These are phyloP conservation scores for Nettapus auritus DNA, from an alignment of 2,113 vertebrate species.

Conservation along the genomic window DNA sequence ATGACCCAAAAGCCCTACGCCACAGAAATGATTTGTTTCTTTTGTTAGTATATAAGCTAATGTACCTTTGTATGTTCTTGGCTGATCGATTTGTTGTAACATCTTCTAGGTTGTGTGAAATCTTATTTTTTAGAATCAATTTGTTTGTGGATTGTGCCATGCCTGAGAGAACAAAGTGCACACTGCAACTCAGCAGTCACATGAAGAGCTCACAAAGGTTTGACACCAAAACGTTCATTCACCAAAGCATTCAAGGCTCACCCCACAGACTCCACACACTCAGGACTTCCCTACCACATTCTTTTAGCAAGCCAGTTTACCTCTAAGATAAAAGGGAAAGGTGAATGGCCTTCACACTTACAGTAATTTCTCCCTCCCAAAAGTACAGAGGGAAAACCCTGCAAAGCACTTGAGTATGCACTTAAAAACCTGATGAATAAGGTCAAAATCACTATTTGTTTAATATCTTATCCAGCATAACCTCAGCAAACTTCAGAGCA, in stretches of 20 bases:
- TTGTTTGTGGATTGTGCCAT: neutral
- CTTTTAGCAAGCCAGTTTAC: too few relatives aligned
- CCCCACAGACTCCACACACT: neutral
- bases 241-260: neutral
- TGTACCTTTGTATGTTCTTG: slow-evolving; percentile 63
- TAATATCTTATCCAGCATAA: neutral
- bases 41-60: neutral
- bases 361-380: neutral
- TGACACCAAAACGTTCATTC: neutral
- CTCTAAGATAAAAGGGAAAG: too few relatives aligned
- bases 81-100: slow-evolving; percentile 43
- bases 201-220: neutral
- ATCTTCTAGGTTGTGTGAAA: slow-evolving; percentile 42
- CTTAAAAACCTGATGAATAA: neutral
- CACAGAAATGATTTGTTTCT: slow-evolving; percentile 25
- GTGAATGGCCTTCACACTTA: too few relatives aligned
- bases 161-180: slow-evolving; percentile 7
- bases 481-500: neutral
- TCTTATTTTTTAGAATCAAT: slow-evolving; percentile 29
- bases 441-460: neutral
- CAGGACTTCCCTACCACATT: neutral
- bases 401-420: neutral
- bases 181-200: neutral
- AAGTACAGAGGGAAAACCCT: neutral
- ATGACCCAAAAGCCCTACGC: slow-evolving; percentile 62